Evolutionary conservation across 2,888 invertebrate genomes (phyloP), one percentile per base, ranked within the genome.

Genomic region (Carabus problematicus): DNA sequence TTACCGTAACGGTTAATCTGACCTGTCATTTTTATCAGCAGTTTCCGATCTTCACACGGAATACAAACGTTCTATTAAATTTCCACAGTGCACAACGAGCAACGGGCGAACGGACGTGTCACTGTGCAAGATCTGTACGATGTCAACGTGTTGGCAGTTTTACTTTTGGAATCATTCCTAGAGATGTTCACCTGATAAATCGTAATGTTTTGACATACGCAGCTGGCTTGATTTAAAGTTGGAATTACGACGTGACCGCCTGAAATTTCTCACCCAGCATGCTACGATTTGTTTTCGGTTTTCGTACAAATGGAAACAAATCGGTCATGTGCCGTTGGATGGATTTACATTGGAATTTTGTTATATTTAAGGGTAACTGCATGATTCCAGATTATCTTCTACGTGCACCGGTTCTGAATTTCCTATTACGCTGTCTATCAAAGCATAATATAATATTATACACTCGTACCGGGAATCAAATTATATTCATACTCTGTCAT

Each of bases 161-260:
- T 52, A 9, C 12, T 52, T 52, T 29, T 29, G 29, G 14, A 18
- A 14, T 52, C 7, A 52, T 14, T 14, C 11, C 18, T 55, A 11
- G 39, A 14, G 66, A 66, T 66, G 59, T 45, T 40, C 56, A 64
- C 64, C 67, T 60, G 67, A 67, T 67, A 67, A 67, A 67, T 67
- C 19, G 19, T 60, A 52, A 52, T 67, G 60, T 67, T 67, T 67
- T 60, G 67, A 67, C 67, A 67, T 49, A 8, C 43, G 8, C 67
- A 67, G 67, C 67, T 67, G 67, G 42, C 60, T 60, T 47, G 59
- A 67, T 67, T 67, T 67, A 47, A 59, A 59, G 49, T 59, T 18
- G 29, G 29, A 29, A 29, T 29, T 29, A 29, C 29, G 29, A 29
- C 29, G 29, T 29, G 29, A 29, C 29, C 29, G 29, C 29, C 29